A percentile compares a stretch with the other conserved stretches of the same genome.
phyloP scores from a whole-genome alignment of 2,888 invertebrate genomes.

The Drosophila tripunctata region DNA sequence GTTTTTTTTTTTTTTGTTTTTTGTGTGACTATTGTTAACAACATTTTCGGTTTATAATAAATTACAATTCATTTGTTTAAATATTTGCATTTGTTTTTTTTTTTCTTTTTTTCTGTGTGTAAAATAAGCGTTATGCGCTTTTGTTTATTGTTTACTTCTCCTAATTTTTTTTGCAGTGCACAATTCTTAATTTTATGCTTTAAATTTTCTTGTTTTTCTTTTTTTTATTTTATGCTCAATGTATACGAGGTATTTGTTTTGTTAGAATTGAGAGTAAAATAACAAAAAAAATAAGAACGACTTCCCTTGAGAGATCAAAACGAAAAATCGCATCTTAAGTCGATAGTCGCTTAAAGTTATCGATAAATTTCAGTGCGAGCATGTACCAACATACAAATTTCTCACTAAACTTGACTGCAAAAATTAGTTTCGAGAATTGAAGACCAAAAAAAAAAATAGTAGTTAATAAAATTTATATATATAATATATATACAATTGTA shows the following conservation, averaged over 20 bases:
- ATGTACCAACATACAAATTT: not conserved
- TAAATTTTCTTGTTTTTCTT: conserved; percentile 8
- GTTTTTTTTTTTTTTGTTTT: conserved; percentile 16
- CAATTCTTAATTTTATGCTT: conserved; percentile 15
- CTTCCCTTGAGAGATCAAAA: conserved; percentile 47
- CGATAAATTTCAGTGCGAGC: not conserved
- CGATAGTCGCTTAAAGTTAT: not conserved
- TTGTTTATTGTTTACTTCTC: conserved; percentile 43
- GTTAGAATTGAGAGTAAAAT: conserved; percentile 34
- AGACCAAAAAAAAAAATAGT: not conserved
- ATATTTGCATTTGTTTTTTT: conserved; percentile 21
- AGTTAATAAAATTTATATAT: not conserved
- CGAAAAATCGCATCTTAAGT: conserved; percentile 17
- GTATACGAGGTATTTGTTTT: conserved; percentile 70
- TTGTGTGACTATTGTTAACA: conserved; percentile 57
- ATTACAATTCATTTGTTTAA: conserved; percentile 39
- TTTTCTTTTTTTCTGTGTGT: too few species aligned
- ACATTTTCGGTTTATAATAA: conserved; percentile 42
- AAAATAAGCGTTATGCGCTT: conserved; percentile 62
- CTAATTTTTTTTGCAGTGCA: conserved; percentile 31
- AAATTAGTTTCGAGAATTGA: too few species aligned
- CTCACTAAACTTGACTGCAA: too few species aligned
- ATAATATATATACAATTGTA: conserved; percentile 7
- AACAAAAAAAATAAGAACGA: conserved; percentile 14
- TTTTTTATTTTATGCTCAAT: conserved; percentile 53